phyloP scores from a whole-genome alignment of 1,140 invertebrate species.

The Dendrolimus punctatus region DNA sequence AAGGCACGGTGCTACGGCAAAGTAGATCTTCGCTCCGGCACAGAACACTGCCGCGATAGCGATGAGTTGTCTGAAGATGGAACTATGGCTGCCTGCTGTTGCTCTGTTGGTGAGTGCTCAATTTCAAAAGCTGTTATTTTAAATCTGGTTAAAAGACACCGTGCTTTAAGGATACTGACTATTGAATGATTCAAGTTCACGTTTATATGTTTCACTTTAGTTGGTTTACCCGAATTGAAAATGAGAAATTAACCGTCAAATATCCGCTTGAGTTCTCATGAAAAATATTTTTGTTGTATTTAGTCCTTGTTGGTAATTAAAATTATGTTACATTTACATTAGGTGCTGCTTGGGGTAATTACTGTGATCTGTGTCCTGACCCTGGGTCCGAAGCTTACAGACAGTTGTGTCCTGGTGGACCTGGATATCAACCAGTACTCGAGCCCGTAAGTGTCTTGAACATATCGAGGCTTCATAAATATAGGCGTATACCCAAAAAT shows the following conservation, averaged over 20 bases:
- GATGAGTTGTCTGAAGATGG: constrained; percentile 76
- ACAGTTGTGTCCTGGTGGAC: constrained; percentile 86
- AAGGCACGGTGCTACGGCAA: constrained; percentile 83
- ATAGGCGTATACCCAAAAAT: too few relatives aligned
- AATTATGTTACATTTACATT: constrained; percentile 2
- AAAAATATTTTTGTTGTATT: neutral
- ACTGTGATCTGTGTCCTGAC: constrained; percentile 86
- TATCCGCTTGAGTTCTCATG: too few relatives aligned
- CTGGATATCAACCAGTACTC: constrained; percentile 87
- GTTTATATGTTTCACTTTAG: too few relatives aligned
- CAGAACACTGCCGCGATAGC: constrained; percentile 57
- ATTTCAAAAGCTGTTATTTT: neutral
- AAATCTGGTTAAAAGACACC: neutral
- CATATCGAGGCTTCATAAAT: too few relatives aligned
- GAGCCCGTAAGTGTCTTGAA: constrained; percentile 80
- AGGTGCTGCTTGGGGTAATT: constrained; percentile 86
- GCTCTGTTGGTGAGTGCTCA: constrained; percentile 78
- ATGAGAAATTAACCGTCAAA: too few relatives aligned
- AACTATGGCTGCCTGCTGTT: constrained; percentile 88
- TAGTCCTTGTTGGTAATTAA: constrained; percentile 1
- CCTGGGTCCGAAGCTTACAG: constrained; percentile 81
- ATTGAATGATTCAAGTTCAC: too few relatives aligned
- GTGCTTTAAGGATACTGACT: too few relatives aligned
- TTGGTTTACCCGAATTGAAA: too few relatives aligned
- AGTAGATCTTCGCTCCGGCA: constrained; percentile 71